Conservation (phyloP, 1,140 invertebrate species). For the Drosophila pruinosa region DNA sequence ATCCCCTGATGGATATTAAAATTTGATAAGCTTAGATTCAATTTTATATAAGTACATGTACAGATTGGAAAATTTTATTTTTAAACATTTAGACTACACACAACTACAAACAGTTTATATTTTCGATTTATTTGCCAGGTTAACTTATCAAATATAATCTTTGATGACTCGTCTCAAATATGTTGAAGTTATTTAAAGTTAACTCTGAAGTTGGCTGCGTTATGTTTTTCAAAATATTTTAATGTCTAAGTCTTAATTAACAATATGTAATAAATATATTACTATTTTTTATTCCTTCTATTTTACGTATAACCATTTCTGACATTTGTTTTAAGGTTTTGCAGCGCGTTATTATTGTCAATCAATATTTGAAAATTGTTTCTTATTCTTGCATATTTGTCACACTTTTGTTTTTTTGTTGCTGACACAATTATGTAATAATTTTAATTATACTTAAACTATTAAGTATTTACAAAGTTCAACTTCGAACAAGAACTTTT, state of each 20-base stretch:
- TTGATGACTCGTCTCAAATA: neutral
- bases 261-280: conserved; percentile 26
- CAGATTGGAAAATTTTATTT: conserved; percentile 71
- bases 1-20: neutral
- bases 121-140: conserved; percentile 12
- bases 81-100: conserved; percentile 66
- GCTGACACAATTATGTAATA: conserved; percentile 28
- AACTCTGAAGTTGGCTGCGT: neutral
- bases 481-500: conserved; percentile 72
- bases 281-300: conserved; percentile 35
- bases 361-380: conserved; percentile 30
- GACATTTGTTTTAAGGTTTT: conserved; percentile 20
- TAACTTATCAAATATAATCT: neutral
- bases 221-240: neutral
- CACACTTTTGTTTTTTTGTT: neutral
- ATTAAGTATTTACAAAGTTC: conserved; percentile 81
- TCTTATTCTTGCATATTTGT: conserved; percentile 8
- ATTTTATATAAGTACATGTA: conserved; percentile 26
- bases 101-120: conserved; percentile 56
- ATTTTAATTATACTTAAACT: conserved; percentile 72
- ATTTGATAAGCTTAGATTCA: neutral
- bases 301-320: conserved; percentile 7
- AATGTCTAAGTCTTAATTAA: conserved; percentile 4
- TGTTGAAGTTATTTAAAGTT: neutral
- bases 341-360: conserved; percentile 43